These are phyloP conservation scores for Pampus argenteus DNA, from an alignment of 2,797 vertebrate genomes.

Conservation along the genomic window DNA sequence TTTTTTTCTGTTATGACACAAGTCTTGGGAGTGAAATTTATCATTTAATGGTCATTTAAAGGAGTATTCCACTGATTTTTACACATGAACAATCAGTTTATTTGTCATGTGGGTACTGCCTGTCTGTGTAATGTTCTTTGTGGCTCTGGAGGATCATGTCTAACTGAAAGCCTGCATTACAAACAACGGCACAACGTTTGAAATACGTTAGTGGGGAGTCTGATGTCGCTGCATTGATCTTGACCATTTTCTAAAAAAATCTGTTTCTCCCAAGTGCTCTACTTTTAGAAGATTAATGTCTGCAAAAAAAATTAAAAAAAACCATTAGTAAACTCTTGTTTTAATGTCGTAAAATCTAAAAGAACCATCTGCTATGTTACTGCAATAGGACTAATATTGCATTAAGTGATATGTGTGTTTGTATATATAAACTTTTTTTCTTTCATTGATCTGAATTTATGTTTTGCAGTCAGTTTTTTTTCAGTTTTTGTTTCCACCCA, in stretches of 20 bases:
- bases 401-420: too few species aligned
- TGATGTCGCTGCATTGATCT: neutral
- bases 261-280: neutral
- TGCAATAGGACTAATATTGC: slow-evolving; percentile 2
- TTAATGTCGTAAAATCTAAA: neutral
- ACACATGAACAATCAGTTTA: neutral
- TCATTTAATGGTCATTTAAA: neutral
- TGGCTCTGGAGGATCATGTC: neutral
- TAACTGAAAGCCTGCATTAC: neutral
- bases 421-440: too few species aligned
- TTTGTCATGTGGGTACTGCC: neutral
- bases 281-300: neutral
- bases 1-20: neutral
- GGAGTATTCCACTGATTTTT: neutral
- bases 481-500: too few species aligned
- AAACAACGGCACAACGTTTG: neutral
- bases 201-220: neutral
- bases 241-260: neutral
- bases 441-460: too few species aligned
- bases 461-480: too few species aligned
- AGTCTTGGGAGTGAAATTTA: neutral
- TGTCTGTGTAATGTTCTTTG: neutral
- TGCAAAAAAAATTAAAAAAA: neutral
- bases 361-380: neutral
- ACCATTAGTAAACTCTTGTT: neutral